phyloP scores from a whole-genome alignment of 2,113 vertebrate species.

The Azemiops feae region DNA sequence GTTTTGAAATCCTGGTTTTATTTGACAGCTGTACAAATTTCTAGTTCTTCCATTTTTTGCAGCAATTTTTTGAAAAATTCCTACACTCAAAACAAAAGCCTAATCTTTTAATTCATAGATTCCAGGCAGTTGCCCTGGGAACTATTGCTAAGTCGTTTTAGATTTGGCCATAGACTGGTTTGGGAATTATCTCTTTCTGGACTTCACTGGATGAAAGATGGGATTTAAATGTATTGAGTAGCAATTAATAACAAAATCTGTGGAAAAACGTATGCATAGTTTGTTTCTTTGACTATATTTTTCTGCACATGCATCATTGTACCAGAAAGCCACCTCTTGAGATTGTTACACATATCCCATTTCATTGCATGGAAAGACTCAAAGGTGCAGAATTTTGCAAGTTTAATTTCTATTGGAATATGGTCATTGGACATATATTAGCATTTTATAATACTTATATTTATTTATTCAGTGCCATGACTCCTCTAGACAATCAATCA shows the following conservation, averaged over 20 bases:
- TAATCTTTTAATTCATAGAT: background rate
- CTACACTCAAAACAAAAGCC: background rate
- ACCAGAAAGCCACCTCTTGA: background rate
- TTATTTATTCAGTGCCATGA: background rate
- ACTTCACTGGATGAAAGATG: background rate
- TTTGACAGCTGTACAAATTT: background rate
- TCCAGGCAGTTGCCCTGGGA: background rate
- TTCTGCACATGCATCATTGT: background rate
- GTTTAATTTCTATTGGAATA: background rate
- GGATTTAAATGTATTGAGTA: background rate
- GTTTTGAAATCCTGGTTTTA: background rate
- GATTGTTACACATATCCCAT: background rate
- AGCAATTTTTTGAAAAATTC: background rate
- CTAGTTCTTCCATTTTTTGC: background rate
- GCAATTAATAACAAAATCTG: background rate
- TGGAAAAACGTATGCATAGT: background rate
- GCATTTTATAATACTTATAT: background rate
- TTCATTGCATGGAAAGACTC: background rate
- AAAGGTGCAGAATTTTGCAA: background rate
- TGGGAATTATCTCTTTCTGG: background rate
- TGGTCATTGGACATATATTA: background rate
- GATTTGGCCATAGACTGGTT: background rate
- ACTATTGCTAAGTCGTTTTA: background rate
- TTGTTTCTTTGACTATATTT: background rate
- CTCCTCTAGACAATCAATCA: background rate